A percentile compares a stretch with the other conserved stretches of the same genome.
These are phyloP conservation scores for Lagorchestes hirsutus DNA, from an alignment of 2,797 vertebrate species.

Conservation along the genomic window DNA sequence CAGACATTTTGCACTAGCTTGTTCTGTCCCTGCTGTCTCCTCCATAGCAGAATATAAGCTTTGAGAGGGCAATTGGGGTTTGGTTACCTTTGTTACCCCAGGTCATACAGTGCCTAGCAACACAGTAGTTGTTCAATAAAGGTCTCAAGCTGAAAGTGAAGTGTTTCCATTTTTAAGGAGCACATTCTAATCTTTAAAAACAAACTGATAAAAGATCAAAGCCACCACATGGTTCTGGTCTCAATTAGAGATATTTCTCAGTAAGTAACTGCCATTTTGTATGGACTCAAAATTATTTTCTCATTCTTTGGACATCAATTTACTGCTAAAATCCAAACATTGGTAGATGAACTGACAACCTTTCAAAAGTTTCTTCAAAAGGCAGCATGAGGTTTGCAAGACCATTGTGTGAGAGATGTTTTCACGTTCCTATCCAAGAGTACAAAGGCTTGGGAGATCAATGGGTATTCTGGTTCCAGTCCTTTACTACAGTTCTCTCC, in stretches of 20 bases:
- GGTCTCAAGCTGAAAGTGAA: not conserved
- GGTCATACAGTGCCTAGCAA: not conserved
- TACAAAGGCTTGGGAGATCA: not conserved
- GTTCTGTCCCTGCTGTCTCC: not conserved
- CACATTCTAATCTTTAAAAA: not conserved
- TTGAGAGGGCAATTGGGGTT: not conserved
- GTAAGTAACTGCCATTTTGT: not conserved
- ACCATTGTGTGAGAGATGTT: not conserved
- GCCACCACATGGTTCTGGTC: not conserved
- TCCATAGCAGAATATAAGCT: not conserved
- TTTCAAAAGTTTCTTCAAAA: not conserved
- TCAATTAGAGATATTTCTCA: not conserved
- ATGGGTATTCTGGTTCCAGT: not conserved
- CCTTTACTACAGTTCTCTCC: not conserved
- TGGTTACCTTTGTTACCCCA: not conserved
- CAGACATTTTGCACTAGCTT: not conserved
- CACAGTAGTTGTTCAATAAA: not conserved
- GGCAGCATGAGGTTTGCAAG: not conserved
- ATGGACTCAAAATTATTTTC: not conserved
- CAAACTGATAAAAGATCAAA: not conserved
- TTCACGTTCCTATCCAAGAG: not conserved
- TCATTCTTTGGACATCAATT: not conserved
- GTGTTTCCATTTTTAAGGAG: not conserved
- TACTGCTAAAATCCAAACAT: not conserved
- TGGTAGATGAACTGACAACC: not conserved